Evolutionary conservation across 23 tunicate species (phyloP).

Genomic region (Trididemnum nubilum): DNA sequence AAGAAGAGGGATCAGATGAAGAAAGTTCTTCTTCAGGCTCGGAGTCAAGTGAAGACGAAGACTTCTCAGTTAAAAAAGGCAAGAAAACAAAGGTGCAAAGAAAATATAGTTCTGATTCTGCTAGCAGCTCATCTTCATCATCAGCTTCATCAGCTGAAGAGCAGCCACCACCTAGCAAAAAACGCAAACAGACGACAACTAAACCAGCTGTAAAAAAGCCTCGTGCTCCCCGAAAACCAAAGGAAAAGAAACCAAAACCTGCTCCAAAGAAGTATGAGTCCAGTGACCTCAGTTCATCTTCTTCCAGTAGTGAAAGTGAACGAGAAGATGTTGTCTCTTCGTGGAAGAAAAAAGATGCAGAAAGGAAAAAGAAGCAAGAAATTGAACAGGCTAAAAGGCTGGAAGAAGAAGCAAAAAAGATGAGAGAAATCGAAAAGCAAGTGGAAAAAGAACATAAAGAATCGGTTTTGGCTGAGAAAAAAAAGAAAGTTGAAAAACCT

Average conservation of each 20-base stretch:
- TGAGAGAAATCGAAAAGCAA: constrained; percentile 84
- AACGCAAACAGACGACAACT: background rate
- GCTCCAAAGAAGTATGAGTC: constrained; percentile 26
- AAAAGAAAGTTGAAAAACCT: constrained; percentile 12
- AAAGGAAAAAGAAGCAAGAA: constrained; percentile 63
- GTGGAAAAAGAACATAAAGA: constrained; percentile 59
- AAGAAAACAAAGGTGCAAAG: background rate
- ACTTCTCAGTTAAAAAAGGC: constrained; percentile 28
- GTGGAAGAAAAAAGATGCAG: constrained; percentile 88
- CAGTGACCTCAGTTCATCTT: constrained; percentile 37
- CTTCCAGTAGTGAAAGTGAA: constrained; percentile 21
- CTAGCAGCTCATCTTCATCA: background rate
- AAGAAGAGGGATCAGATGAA: constrained; percentile 24
- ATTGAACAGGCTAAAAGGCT: constrained; percentile 40
- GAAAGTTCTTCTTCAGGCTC: constrained; percentile 63
- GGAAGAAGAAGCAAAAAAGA: constrained; percentile 71
- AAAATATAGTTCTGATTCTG: background rate
- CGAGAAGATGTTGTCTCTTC: constrained; percentile 75
- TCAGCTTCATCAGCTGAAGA: background rate
- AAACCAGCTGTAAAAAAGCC: constrained; percentile 26
- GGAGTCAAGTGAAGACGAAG: constrained; percentile 68
- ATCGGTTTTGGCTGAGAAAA: constrained; percentile 3
- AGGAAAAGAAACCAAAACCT: constrained; percentile 34
- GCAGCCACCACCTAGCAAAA: constrained; percentile 40
- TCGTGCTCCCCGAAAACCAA: constrained; percentile 25